phyloP scores from a whole-genome alignment of 2,888 invertebrate genomes.

The Encarsia formosa region DNA sequence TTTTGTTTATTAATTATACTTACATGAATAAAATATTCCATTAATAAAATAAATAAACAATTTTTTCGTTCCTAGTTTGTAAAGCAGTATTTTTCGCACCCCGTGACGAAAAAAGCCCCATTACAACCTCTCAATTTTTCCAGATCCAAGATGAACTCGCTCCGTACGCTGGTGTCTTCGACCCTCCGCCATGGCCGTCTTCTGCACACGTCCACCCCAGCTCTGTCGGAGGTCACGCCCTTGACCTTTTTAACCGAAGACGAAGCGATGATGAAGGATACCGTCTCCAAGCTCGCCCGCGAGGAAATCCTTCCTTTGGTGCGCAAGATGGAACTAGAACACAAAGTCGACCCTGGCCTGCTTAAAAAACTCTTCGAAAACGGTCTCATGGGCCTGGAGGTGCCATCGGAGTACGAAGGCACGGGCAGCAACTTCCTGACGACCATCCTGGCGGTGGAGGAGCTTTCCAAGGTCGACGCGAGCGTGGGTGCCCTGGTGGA shows the following conservation, averaged over 20 bases:
- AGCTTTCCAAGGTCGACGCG: slow-evolving; percentile 89
- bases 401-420: slow-evolving; percentile 82
- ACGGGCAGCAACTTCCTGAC: slow-evolving; percentile 87
- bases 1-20: no score
- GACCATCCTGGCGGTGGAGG: slow-evolving; percentile 86
- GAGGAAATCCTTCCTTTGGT: slow-evolving; percentile 89
- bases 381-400: slow-evolving; percentile 93
- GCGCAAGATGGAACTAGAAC: slow-evolving; percentile 87
- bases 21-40: no score
- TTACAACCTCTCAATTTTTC: no score
- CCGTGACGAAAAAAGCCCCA: no score
- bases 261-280: slow-evolving; percentile 86
- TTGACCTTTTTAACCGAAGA: slow-evolving; percentile 83
- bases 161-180: no score
- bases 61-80: no score
- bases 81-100: no score
- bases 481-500: slow-evolving; percentile 85
- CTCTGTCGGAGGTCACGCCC: no score
- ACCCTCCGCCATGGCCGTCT: no score
- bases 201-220: no score
- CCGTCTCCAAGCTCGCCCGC: slow-evolving; percentile 81
- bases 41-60: no score
- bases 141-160: no score
- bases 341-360: slow-evolving; percentile 73
- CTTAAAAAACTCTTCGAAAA: slow-evolving; percentile 82